Percentiles rank a stretch among this genome's conserved stretches.
phyloP scores from a whole-genome alignment of 2,888 invertebrate genomes.

The Agrenia bidenticulata region DNA sequence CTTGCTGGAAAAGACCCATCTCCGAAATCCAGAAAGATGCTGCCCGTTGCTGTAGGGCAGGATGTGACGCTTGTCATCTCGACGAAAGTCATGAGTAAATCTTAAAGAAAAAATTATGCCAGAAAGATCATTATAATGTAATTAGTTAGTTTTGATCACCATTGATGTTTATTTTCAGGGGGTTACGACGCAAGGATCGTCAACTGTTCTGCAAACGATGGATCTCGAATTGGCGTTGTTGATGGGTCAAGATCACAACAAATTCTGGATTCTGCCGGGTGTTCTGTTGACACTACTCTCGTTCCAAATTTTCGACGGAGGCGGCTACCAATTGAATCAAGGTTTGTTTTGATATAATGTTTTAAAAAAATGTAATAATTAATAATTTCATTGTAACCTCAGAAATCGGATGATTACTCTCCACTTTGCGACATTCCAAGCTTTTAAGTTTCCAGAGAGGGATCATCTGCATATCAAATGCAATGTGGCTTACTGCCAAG shows the following conservation, averaged over 20 bases:
- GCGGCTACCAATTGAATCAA: conserved; percentile 50
- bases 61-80: conserved; percentile 52
- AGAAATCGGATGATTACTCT: conserved; percentile 53
- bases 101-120: no score
- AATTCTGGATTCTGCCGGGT: conserved; percentile 51
- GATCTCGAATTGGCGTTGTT: conserved; percentile 57
- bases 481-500: conserved; percentile 73
- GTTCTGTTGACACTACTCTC: conserved; percentile 48
- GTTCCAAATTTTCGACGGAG: conserved; percentile 51
- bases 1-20: conserved; percentile 51
- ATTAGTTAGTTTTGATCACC: neutral
- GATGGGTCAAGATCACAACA: conserved; percentile 50
- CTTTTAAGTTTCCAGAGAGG: conserved; percentile 79
- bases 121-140: no score
- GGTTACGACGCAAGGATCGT: conserved; percentile 73
- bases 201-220: conserved; percentile 77
- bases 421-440: conserved; percentile 67
- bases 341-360: no score
- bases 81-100: conserved; percentile 52
- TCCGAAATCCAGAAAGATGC: conserved; percentile 49
- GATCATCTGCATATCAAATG: conserved; percentile 76
- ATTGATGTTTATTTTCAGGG: conserved; percentile 59
- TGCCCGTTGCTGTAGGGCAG: conserved; percentile 49
- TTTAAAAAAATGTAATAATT: no score
- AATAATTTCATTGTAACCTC: no score